These are phyloP conservation scores for Meta bourneti DNA, from an alignment of 2,888 invertebrate genomes.

Conservation along the genomic window DNA sequence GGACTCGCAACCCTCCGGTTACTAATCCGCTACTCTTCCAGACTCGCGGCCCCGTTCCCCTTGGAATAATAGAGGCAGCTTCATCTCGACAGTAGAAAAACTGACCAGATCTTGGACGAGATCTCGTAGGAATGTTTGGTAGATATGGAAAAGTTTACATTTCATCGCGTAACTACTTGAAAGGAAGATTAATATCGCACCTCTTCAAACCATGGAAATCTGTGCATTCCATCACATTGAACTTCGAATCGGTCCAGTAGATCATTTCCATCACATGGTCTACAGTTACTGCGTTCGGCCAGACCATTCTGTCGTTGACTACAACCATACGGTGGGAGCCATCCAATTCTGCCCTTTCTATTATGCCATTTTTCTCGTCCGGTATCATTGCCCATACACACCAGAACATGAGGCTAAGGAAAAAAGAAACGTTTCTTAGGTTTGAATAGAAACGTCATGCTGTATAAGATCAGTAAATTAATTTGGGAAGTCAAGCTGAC, in stretches of 20 bases:
- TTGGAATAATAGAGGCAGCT: no score
- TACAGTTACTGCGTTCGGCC: conserved; percentile 87
- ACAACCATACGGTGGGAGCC: conserved; percentile 85
- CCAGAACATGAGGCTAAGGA: conserved; percentile 91
- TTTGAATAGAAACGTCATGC: no score
- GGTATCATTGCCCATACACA: conserved; percentile 88
- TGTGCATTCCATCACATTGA: conserved; percentile 86
- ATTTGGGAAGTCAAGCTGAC: no score
- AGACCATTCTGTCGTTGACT: conserved; percentile 85
- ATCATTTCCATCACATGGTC: conserved; percentile 82
- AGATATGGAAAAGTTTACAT: neutral
- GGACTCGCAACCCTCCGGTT: no score
- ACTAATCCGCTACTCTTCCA: no score
- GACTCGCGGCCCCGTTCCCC: no score
- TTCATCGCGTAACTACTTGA: neutral
- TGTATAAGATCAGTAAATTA: no score
- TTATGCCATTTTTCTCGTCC: conserved; percentile 83
- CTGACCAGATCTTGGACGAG: no score
- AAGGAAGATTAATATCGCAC: conserved; percentile 1
- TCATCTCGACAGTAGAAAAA: no score
- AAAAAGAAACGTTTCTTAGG: neutral
- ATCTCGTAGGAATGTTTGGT: neutral
- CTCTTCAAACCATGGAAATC: conserved; percentile 87
- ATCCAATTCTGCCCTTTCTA: conserved; percentile 92
- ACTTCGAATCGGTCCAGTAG: conserved; percentile 88